Conservation (phyloP, 2,888 invertebrate species). For the Amphimallon solstitiale region DNA sequence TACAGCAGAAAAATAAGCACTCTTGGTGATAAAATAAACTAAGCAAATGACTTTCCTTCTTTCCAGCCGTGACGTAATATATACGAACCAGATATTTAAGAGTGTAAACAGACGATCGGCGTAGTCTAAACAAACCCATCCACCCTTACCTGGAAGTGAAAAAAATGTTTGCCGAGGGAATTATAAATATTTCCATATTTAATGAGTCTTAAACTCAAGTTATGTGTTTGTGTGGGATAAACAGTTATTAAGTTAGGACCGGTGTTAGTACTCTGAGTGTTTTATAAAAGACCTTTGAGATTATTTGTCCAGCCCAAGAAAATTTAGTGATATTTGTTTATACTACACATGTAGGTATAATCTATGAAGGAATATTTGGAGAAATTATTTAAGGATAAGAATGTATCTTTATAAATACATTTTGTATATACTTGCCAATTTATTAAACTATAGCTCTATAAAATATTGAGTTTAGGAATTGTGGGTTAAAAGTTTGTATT, state of each 20-base stretch:
- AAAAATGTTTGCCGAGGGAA: constrained; percentile 40
- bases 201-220: constrained; percentile 40
- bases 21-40: constrained; percentile 36
- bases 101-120: constrained; percentile 46
- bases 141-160: constrained; percentile 43
- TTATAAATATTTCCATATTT: constrained; percentile 44
- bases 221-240: constrained; percentile 32
- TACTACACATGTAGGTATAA: not conserved
- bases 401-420: no score
- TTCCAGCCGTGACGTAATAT: constrained; percentile 26
- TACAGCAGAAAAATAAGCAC: constrained; percentile 34
- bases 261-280: not conserved
- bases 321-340: not conserved
- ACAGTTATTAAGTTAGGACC: constrained; percentile 13
- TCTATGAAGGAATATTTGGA: not conserved
- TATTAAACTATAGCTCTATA: no score
- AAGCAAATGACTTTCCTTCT: constrained; percentile 25
- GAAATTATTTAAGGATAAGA: not conserved
- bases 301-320: constrained; percentile 1
- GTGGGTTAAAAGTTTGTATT: no score
- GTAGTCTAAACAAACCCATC: constrained; percentile 46
- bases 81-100: constrained; percentile 41
- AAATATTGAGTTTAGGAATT: no score
- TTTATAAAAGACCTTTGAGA: constrained; percentile 23
- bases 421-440: no score